Evolutionary conservation across 2,797 vertebrate genomes (phyloP).

Genomic region (Anas georgica): DNA sequence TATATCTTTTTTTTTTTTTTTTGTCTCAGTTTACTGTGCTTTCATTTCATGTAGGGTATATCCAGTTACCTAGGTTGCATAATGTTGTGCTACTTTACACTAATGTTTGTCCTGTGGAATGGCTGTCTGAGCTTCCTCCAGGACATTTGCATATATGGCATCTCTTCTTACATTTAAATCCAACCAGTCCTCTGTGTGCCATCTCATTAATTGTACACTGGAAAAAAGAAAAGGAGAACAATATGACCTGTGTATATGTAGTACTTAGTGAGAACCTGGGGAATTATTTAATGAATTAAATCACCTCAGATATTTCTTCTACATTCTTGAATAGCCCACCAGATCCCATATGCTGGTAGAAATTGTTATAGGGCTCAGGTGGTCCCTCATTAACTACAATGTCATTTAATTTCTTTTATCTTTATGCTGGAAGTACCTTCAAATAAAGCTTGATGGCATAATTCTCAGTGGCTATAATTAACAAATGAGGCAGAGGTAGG

Average conservation of each 20-base stretch:
- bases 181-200: slow-evolving; percentile 7
- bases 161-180: slow-evolving; percentile 32
- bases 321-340: slow-evolving; percentile 41
- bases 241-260: neutral
- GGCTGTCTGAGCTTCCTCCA: neutral
- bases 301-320: slow-evolving; percentile 51
- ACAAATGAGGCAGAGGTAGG: neutral
- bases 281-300: slow-evolving; percentile 60
- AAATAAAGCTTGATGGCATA: slow-evolving; percentile 31
- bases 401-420: slow-evolving; percentile 53
- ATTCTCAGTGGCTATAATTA: slow-evolving; percentile 30
- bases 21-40: neutral
- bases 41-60: neutral
- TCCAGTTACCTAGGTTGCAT: neutral
- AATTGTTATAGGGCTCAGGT: slow-evolving; percentile 56
- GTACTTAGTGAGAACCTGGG: slow-evolving; percentile 37
- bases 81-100: neutral
- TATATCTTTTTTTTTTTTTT: neutral
- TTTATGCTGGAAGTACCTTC: slow-evolving; percentile 33
- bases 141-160: neutral
- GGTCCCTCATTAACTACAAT: slow-evolving; percentile 47
- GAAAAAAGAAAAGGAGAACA: slow-evolving; percentile 9
- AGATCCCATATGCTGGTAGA: slow-evolving; percentile 24
- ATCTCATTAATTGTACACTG: slow-evolving; percentile 38
- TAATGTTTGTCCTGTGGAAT: neutral